phyloP scores from a whole-genome alignment of 2,113 vertebrate species.

The Limanda limanda region DNA sequence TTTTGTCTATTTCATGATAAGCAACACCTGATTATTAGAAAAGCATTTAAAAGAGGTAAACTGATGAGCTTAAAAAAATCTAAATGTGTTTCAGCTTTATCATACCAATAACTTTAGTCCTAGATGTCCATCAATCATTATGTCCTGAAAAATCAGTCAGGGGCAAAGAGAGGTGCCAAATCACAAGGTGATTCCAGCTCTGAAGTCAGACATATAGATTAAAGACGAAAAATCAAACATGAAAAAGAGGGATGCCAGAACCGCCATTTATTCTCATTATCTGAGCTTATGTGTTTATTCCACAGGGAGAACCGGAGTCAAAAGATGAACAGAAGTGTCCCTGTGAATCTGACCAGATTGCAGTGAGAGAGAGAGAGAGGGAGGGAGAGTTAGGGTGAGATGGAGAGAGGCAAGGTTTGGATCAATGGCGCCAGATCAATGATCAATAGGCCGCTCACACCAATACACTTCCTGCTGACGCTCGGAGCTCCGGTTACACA shows the following conservation, averaged over 20 bases:
- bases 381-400: conserved; percentile 18
- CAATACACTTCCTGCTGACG: conserved; percentile 76
- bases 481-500: conserved; percentile 72
- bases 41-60: no score
- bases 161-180: not conserved
- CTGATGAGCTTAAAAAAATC: not conserved
- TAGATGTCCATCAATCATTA: not conserved
- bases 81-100: not conserved
- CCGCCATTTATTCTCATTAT: conserved; percentile 63
- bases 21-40: no score
- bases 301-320: conserved; percentile 34
- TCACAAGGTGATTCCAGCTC: conserved; percentile 30
- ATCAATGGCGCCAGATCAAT: conserved; percentile 78
- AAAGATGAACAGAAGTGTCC: conserved; percentile 58
- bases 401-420: conserved; percentile 37
- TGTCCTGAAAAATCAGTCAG: not conserved
- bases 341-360: conserved; percentile 48
- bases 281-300: conserved; percentile 40
- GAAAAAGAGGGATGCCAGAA: conserved; percentile 9
- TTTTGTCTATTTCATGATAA: not conserved
- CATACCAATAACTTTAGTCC: not conserved
- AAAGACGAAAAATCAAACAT: conserved; percentile 51
- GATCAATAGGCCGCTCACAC: conserved; percentile 78
- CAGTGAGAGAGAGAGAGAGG: conserved; percentile 19
- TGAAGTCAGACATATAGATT: conserved; percentile 52